Percentiles rank a stretch among this genome's conserved stretches.
Evolutionary conservation across 1,140 invertebrate species (phyloP).

Genomic region (Chymomyza costata): DNA sequence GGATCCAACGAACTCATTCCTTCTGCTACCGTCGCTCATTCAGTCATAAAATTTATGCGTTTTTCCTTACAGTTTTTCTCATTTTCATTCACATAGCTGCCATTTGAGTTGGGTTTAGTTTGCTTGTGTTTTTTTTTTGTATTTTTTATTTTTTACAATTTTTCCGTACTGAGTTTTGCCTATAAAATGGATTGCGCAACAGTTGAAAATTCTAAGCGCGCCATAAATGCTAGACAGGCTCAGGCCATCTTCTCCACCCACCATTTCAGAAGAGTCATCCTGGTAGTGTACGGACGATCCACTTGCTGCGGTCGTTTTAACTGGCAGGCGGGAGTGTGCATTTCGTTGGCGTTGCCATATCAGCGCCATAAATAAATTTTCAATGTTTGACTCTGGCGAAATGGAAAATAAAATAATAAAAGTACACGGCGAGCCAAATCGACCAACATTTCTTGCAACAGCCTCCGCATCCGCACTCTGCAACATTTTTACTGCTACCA

Average conservation of each 20-base stretch:
- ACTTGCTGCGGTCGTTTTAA: too few relatives aligned
- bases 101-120: conserved; percentile 2
- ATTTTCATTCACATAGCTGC: conserved; percentile 2
- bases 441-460: conserved; percentile 9
- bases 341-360: conserved; percentile 35
- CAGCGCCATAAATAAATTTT: conserved; percentile 55
- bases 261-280: too few relatives aligned
- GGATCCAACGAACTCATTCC: conserved; percentile 12
- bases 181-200: conserved; percentile 45
- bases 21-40: conserved; percentile 25
- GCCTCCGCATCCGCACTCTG: too few relatives aligned
- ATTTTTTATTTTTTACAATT: too few relatives aligned
- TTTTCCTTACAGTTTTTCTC: conserved; percentile 40
- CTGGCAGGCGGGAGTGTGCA: conserved; percentile 7
- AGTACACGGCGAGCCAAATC: background rate
- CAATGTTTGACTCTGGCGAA: conserved; percentile 36
- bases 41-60: conserved; percentile 63
- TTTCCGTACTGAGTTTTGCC: too few relatives aligned
- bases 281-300: too few relatives aligned
- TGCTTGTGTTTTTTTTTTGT: too few relatives aligned
- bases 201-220: conserved; percentile 55
- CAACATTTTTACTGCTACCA: too few relatives aligned
- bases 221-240: conserved; percentile 22
- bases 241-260: too few relatives aligned
- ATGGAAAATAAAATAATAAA: conserved; percentile 25